Evolutionary conservation across 2,113 vertebrate genomes (phyloP), one percentile per base, ranked within the genome.

Genomic region (Mesocricetus auratus): DNA sequence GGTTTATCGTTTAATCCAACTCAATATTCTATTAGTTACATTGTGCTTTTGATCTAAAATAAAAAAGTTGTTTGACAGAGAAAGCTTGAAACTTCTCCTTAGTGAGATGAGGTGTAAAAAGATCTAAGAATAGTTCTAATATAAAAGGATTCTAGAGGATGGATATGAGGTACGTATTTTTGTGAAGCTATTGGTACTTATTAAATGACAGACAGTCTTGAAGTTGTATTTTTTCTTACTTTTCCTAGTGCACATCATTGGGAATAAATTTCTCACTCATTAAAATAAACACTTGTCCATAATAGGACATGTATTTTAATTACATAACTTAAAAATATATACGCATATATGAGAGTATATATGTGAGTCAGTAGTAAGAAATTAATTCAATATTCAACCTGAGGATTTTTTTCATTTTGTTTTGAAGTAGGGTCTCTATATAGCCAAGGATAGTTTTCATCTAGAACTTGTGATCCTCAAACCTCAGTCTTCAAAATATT

Each of bases 91-190:
- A 96, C 58, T 86, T 96, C 86, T 94, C 88, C 12, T 93, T 89
- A 87, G 71, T 93, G 58, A n/a, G 74, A 1, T 97, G 39, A 97
- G 31, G 78, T 95, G 91, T 90, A 94, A 95, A 98, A 81, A 92
- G 36, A 86, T 81, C 85, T 97, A 98, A 98, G 89, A 98, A 98
- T 98, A 98, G 42, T 86, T 97, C 39, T 24, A 86, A 96, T 97
- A 94, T 95, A 95, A 90, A 93, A 96, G 69, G 53, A 95, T 91
- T 58, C 22, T 62, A 93, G 81, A 86, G 2, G 82, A 74, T 90
- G 62, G n/a, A 96, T 96, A 95, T 96, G 66, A 88, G 66, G 12
- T 81, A 81, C 64, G 86, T 50, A 8, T 88, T 71, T 94, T 73
- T 93, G 29, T 96, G 77, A 97, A 95, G 94, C 95, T 97, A 73